Evolutionary conservation across 2,113 vertebrate species (phyloP).

Genomic region (Triplophysa rosa): DNA sequence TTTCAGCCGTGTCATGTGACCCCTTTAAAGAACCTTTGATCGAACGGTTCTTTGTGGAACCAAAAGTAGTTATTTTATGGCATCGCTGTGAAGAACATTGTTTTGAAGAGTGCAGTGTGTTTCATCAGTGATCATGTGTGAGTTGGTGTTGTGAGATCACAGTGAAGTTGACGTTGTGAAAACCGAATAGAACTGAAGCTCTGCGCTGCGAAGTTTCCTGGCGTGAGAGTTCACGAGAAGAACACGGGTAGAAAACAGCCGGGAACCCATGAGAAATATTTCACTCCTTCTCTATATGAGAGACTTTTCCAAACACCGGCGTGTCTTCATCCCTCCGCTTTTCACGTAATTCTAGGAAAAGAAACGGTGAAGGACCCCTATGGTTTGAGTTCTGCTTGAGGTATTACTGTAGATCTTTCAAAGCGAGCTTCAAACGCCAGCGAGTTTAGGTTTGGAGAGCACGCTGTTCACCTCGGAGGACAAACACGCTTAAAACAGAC

Average conservation of each 20-base stretch:
- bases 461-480: constrained; percentile 20
- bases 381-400: constrained; percentile 21
- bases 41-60: too few species aligned
- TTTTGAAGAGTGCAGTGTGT: too few species aligned
- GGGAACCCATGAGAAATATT: neutral
- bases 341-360: constrained; percentile 6
- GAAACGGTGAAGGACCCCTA: constrained; percentile 1
- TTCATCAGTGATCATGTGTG: too few species aligned
- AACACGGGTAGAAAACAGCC: neutral
- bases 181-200: neutral
- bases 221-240: neutral
- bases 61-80: too few species aligned
- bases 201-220: neutral
- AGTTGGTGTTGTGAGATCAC: neutral
- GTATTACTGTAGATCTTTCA: constrained; percentile 7
- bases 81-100: too few species aligned
- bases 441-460: constrained; percentile 16
- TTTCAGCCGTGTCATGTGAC: too few species aligned
- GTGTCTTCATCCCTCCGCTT: neutral
- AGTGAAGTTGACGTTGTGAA: neutral
- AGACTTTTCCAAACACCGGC: neutral
- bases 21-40: too few species aligned
- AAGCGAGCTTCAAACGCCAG: constrained; percentile 4
- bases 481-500: neutral
- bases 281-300: neutral